Base-by-base conservation (phyloP, 2,888 invertebrate species). In the Zele albiditarsus region DNA sequence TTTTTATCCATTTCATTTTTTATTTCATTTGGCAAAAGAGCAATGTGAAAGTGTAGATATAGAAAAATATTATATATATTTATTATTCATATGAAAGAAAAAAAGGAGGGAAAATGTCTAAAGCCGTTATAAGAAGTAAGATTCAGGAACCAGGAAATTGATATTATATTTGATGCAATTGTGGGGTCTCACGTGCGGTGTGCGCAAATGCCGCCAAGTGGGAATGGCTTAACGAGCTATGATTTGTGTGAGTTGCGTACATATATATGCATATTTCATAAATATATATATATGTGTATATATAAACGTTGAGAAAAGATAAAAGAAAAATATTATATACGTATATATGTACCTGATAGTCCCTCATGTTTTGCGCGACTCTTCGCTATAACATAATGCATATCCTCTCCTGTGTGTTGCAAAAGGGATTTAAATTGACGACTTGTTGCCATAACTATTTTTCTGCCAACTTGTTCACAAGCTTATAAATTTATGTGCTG, bases 381-480 rank as follows among this genome's bases (percentile, higher is more conserved):
- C 62, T 62, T 28, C 27, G 14, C 28, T n/a, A 20, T 53, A 20
- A n/a, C 8, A 8, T 53, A 25, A 28, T 66, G 20, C 66, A 66
- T 66, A 27, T 20, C 53, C 20, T 20, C 5, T 53, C n/a, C 8
- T 53, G 53, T 38, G 57, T 42, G 67, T n/a, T 38, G 49, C 71
- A 10, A 62, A 62, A 68, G 71, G 75, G 75, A 75, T 75, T 75
- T 75, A 75, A 75, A 75, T 75, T 67, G 75, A 75, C 67, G 68
- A 71, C 67, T 31, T 38, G 66, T 58, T 66, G 71, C 66, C 46
- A 33, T 70, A 33, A 60, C 23, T 38, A 71, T 75, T 72, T 75
- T 66, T 42, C 58, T 58, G 31, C 62, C 49, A 57, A 58, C 38
- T 23, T 38, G 42, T 63, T 72, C 67, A 53, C 46, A 42, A 65